phyloP scores from a whole-genome alignment of 2,113 vertebrate species.

The Solea senegalensis region DNA sequence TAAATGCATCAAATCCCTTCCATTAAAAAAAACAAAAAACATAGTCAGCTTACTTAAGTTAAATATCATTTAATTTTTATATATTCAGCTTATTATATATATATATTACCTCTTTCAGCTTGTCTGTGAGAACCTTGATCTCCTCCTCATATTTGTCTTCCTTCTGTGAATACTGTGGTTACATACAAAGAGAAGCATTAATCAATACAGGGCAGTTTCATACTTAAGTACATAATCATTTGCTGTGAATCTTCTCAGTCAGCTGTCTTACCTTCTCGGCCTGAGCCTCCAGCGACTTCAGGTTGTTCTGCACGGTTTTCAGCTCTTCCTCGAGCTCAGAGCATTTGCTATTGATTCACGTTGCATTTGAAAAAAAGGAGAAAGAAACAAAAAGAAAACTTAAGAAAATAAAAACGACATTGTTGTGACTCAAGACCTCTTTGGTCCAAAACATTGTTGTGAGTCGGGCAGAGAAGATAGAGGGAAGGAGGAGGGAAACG shows the following conservation, averaged over 20 bases:
- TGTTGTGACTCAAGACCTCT: background rate
- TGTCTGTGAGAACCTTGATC: constrained; percentile 98
- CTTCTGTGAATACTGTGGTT: constrained; percentile 94
- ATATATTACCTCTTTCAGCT: constrained; percentile 94
- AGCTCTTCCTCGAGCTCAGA: constrained; percentile 99
- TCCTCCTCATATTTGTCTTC: constrained; percentile 99
- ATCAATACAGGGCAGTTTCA: background rate
- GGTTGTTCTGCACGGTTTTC: constrained; percentile 99
- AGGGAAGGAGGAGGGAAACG: background rate
- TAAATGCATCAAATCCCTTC: background rate
- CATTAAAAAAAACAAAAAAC: background rate
- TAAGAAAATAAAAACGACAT: background rate
- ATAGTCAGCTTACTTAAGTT: constrained; percentile 5
- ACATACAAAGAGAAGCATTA: constrained; percentile 56
- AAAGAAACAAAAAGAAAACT: background rate
- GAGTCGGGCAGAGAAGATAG: background rate
- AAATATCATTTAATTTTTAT: background rate
- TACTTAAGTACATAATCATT: background rate
- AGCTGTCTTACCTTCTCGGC: constrained; percentile 91
- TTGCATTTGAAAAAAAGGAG: background rate
- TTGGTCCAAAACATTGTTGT: background rate
- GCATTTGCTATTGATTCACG: constrained; percentile 92
- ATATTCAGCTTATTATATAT: no score
- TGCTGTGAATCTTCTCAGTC: background rate
- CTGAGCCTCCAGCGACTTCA: constrained; percentile 99